Evolutionary conservation across 2,113 vertebrate genomes (phyloP).

Genomic region (Coreoperca whiteheadi): DNA sequence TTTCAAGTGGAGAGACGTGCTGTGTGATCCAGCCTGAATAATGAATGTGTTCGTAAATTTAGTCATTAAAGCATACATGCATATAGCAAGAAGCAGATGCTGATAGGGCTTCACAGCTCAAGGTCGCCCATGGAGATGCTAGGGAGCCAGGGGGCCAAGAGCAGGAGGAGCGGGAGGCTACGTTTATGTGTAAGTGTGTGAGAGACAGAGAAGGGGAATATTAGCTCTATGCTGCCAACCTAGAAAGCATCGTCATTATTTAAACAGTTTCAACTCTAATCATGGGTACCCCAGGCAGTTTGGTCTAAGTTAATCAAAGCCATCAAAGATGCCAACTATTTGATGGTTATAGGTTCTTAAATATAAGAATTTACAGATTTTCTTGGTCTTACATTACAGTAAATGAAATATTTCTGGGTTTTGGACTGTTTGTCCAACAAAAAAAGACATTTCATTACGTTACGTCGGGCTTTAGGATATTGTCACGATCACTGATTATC

Average conservation of each 20-base stretch:
- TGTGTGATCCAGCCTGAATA: slow-evolving; percentile 17
- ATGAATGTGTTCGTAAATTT: slow-evolving; percentile 34
- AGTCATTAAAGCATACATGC: slow-evolving; percentile 60
- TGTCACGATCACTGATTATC: not conserved
- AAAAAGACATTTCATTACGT: not conserved
- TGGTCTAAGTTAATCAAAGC: not conserved
- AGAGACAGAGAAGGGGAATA: not conserved
- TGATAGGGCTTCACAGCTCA: slow-evolving; percentile 63
- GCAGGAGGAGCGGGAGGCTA: slow-evolving; percentile 14
- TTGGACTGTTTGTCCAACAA: not conserved
- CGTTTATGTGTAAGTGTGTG: not conserved
- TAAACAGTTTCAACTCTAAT: not conserved
- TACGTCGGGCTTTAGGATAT: not conserved
- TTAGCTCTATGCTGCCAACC: not conserved
- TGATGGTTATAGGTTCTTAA: not conserved
- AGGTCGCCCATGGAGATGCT: slow-evolving; percentile 54
- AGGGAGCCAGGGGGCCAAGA: not conserved
- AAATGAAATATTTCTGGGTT: not conserved
- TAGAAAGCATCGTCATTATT: not conserved
- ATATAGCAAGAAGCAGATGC: slow-evolving; percentile 55
- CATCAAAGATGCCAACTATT: not conserved
- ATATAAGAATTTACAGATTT: not conserved
- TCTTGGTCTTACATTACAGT: not conserved
- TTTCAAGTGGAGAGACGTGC: not conserved
- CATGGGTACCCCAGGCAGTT: not conserved